Percentiles rank a stretch among this genome's conserved stretches.
phyloP scores from a whole-genome alignment of 2,888 invertebrate genomes.

The Dioctria rufipes region DNA sequence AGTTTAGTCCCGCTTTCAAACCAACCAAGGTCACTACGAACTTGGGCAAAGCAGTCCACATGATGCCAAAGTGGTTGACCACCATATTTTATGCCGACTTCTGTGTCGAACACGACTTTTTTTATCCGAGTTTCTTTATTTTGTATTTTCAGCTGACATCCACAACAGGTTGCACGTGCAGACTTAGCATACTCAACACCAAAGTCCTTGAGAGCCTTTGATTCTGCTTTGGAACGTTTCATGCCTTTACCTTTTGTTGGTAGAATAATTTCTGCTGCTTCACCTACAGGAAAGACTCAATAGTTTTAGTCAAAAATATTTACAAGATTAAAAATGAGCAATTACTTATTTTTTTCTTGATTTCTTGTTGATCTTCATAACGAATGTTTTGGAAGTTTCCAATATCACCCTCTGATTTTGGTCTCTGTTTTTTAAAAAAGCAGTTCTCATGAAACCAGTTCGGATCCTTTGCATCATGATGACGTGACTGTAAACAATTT shows the following conservation, averaged over 20 bases:
- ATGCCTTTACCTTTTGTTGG: slow-evolving; percentile 71
- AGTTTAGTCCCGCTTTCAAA: slow-evolving; percentile 80
- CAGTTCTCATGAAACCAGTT: slow-evolving; percentile 92
- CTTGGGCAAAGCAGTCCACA: slow-evolving; percentile 88
- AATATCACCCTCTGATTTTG: slow-evolving; percentile 83
- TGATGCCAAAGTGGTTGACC: slow-evolving; percentile 94
- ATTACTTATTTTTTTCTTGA: slow-evolving; percentile 79
- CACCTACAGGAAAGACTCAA: neutral
- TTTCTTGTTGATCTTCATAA: slow-evolving; percentile 86
- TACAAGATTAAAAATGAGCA: too few relatives aligned
- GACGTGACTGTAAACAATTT: slow-evolving; percentile 79
- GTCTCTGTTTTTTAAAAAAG: slow-evolving; percentile 88
- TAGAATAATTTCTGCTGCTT: slow-evolving; percentile 39
- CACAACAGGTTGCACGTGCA: slow-evolving; percentile 83
- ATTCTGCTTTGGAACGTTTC: slow-evolving; percentile 72
- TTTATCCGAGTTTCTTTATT: slow-evolving; percentile 83
- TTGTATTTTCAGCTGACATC: slow-evolving; percentile 88
- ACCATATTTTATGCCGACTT: slow-evolving; percentile 85
- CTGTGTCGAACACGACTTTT: slow-evolving; percentile 88
- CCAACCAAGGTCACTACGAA: slow-evolving; percentile 81
- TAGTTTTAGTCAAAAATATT: neutral
- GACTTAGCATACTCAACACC: slow-evolving; percentile 90
- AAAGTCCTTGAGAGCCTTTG: slow-evolving; percentile 77
- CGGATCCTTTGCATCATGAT: slow-evolving; percentile 88
- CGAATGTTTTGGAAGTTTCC: slow-evolving; percentile 84